Base-by-base conservation (phyloP, 2,113 vertebrate species). In the Emberiza fucata region DNA sequence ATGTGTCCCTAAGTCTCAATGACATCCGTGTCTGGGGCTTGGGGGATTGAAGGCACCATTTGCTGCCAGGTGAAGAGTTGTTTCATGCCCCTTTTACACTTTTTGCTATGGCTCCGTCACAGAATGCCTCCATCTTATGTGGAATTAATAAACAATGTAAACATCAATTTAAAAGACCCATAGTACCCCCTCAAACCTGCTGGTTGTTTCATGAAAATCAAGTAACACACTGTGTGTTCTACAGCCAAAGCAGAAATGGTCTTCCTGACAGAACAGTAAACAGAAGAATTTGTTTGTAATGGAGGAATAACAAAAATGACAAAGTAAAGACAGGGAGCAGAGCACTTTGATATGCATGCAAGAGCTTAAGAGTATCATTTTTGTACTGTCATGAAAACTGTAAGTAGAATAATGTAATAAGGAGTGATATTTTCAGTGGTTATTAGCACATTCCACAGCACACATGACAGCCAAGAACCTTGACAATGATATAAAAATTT, bases 21-120 rank as follows among this genome's bases (percentile, higher is more conserved):
- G 12, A 33, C 23, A 11, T 47, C 25, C 0, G 0, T 51, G 7
- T 68, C 39, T 56, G 48, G 35, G 40, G 6, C 29, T 33, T 50
- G 20, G 4, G 31, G 31, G n/a, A 50, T 11, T 21, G 12, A 56
- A 14, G 60, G 22, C n/a, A 89, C n/a, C 1, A 0, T 60, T 72
- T 16, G 2, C 50, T 88, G 9, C 20, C 35, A 25, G 29, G 18
- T 73, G 11, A 81, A 54, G 24, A 29, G 40, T 11, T 59, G 5
- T 45, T 77, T 70, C 44, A 6, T 65, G 45, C 4, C 5, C n/a
- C 11, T 50, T 63, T 73, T 2, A 0, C 13, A 11, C 9, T 78
- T 47, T 12, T 50, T 92, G 47, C 47, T 54, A 3, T 3, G 19
- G 28, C 6, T 78, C 39, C 19, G n/a, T 37, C 35, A 64, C 21